A percentile compares a stretch with the other conserved stretches of the same genome.
Evolutionary conservation across 2,888 invertebrate species (phyloP).

Genomic region (Drosophila fulvimacula): DNA sequence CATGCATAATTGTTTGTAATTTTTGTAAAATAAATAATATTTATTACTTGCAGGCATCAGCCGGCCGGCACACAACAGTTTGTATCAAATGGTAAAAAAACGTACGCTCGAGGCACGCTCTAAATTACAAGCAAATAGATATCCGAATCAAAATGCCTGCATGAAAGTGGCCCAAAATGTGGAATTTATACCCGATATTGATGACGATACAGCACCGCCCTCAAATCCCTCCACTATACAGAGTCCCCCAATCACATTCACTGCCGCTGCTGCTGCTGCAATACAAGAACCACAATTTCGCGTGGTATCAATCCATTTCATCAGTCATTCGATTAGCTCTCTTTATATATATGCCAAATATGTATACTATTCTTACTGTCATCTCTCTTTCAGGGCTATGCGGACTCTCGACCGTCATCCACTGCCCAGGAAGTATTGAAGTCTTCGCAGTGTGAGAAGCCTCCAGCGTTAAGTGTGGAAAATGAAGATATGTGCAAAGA

Average conservation of each 20-base stretch:
- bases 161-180: conserved; percentile 41
- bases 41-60: conserved; percentile 45
- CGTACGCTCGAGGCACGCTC: conserved; percentile 80
- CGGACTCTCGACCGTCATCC: conserved; percentile 26
- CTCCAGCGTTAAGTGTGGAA: conserved; percentile 12
- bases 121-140: conserved; percentile 78
- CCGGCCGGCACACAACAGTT: conserved; percentile 69
- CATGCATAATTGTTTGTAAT: conserved; percentile 1
- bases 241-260: conserved; percentile 3
- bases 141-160: conserved; percentile 73
- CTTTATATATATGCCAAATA: neutral
- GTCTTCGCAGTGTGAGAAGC: conserved; percentile 55
- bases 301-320: conserved; percentile 43
- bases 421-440: conserved; percentile 65
- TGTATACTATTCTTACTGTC: neutral
- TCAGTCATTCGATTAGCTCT: neutral
- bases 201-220: conserved; percentile 34
- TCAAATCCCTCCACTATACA: neutral
- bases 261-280: neutral
- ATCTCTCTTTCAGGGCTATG: conserved; percentile 39
- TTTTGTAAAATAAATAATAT: neutral
- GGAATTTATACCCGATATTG: conserved; percentile 41
- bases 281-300: conserved; percentile 42
- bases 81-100: conserved; percentile 84
- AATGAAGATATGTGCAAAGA: conserved; percentile 16